phyloP scores from a whole-genome alignment of 2,888 invertebrate genomes.

The Pterobdella sp. region DNA sequence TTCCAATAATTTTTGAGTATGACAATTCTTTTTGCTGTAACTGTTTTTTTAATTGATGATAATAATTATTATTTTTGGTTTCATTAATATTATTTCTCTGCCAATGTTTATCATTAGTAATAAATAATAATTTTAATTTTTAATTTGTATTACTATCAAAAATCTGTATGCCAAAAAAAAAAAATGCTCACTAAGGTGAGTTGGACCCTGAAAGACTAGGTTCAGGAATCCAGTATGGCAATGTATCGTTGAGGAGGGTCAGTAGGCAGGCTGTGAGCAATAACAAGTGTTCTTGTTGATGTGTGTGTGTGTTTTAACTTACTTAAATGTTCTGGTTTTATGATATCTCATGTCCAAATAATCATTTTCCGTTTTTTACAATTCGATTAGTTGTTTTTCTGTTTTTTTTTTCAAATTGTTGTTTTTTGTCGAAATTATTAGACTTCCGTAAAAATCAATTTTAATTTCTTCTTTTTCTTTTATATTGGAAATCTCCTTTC shows the following conservation, averaged over 20 bases:
- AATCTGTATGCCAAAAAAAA: no score
- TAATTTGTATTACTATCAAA: no score
- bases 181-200: no score
- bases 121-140: no score
- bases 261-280: slow-evolving; percentile 30
- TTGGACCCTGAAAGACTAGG: slow-evolving; percentile 75
- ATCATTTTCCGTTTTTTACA: background rate
- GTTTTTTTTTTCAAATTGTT: background rate
- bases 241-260: slow-evolving; percentile 54
- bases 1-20: background rate
- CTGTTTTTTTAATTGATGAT: no score
- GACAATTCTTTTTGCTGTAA: background rate
- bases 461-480: no score
- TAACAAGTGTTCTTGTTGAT: background rate
- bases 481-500: no score
- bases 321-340: no score
- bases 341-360: no score
- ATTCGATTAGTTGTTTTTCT: background rate
- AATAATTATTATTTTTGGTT: background rate
- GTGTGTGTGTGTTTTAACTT: no score
- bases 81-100: background rate
- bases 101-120: background rate
- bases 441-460: no score
- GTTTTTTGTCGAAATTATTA: background rate
- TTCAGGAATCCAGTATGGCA: slow-evolving; percentile 63